These are phyloP conservation scores for Synanthedon andrenaeformis DNA, from an alignment of 2,888 invertebrate species.

Conservation along the genomic window DNA sequence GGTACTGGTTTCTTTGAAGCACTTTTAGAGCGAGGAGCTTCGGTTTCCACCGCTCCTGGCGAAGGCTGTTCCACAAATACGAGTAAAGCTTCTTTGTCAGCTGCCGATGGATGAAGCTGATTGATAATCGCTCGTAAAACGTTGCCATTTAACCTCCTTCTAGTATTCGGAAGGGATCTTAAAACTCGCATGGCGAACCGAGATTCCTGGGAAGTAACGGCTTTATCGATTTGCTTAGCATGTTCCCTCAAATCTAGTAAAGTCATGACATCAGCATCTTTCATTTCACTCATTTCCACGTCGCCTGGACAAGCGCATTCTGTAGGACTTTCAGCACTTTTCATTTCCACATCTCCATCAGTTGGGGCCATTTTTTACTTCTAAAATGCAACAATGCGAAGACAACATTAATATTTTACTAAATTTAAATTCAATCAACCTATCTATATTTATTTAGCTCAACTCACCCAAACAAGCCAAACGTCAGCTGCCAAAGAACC, in stretches of 20 bases:
- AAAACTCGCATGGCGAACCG: conserved; percentile 92
- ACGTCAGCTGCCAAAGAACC: conserved; percentile 32
- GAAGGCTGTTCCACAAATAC: conserved; percentile 81
- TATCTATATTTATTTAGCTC: neutral
- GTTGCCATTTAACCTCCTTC: conserved; percentile 86
- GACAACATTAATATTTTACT: too few species aligned
- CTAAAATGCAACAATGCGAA: neutral
- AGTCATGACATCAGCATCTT: conserved; percentile 82
- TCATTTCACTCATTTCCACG: conserved; percentile 78
- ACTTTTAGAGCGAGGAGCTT: conserved; percentile 75
- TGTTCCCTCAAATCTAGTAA: conserved; percentile 94
- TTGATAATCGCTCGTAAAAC: conserved; percentile 86
- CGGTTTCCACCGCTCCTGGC: conserved; percentile 74
- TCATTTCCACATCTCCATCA: conserved; percentile 87
- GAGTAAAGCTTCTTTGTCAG: conserved; percentile 82
- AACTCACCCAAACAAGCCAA: neutral
- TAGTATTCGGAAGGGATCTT: conserved; percentile 86
- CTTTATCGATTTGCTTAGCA: conserved; percentile 93
- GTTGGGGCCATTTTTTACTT: conserved; percentile 57
- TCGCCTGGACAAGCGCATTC: conserved; percentile 62
- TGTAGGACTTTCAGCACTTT: conserved; percentile 76
- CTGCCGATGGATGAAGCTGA: conserved; percentile 82
- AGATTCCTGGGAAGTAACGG: conserved; percentile 93
- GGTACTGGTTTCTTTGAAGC: conserved; percentile 81
- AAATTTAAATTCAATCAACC: neutral